A percentile compares a stretch with the other conserved stretches of the same genome.
Conservation (phyloP, 2,113 vertebrate species). For the Callocephalon fimbriatum region DNA sequence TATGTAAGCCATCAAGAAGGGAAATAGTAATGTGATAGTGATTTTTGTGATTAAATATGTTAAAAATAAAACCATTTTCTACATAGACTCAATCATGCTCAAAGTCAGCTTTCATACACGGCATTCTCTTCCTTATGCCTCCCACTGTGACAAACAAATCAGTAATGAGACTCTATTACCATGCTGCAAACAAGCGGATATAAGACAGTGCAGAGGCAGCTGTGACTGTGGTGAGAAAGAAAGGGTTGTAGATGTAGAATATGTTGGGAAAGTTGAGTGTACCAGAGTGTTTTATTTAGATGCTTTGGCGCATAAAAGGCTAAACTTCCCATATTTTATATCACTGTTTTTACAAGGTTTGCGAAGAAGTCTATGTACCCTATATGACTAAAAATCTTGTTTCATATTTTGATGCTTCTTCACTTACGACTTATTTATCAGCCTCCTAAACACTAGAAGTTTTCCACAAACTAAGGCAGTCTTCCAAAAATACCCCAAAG, state of each 20-base stretch:
- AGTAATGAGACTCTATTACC: neutral
- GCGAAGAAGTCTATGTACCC: neutral
- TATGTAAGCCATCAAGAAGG: neutral
- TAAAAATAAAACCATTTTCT: neutral
- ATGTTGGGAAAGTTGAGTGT: neutral
- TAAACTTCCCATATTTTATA: neutral
- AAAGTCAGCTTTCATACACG: neutral
- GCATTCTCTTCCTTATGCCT: neutral
- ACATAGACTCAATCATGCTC: neutral
- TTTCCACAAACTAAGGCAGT: neutral
- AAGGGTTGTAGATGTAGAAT: neutral
- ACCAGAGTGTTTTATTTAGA: neutral
- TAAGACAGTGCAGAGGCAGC: neutral
- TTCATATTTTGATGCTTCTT: neutral
- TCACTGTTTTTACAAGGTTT: neutral
- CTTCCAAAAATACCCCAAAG: neutral
- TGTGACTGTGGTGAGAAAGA: neutral
- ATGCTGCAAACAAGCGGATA: neutral
- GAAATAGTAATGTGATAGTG: neutral
- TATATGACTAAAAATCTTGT: neutral
- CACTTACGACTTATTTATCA: neutral
- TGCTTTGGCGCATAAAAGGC: neutral
- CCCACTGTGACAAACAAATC: neutral
- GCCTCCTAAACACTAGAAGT: neutral
- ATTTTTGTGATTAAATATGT: neutral